Evolutionary conservation across 2,113 vertebrate species (phyloP).

Genomic region (Lepisosteus osseus): DNA sequence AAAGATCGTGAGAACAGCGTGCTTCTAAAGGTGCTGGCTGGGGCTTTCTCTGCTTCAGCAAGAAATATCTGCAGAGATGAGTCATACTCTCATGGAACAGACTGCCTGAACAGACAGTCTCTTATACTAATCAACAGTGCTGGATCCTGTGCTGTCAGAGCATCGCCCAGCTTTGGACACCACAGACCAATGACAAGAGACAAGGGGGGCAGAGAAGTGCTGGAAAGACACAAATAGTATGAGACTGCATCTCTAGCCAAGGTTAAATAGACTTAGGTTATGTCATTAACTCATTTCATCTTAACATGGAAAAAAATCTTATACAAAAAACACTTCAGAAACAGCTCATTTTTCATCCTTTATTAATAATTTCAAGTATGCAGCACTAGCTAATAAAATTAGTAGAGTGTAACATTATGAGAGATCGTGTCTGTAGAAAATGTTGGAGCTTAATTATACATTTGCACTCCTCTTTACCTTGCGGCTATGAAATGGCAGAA

Average conservation of each 20-base stretch:
- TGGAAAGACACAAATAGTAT: background rate
- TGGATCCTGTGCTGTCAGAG: background rate
- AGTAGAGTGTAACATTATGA: too few relatives aligned
- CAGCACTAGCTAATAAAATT: too few relatives aligned
- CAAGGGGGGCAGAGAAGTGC: background rate
- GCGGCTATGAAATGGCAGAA: too few relatives aligned
- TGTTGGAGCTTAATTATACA: too few relatives aligned
- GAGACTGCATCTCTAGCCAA: background rate
- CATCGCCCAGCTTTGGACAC: background rate
- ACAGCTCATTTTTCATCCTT: too few relatives aligned
- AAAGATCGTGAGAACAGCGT: background rate
- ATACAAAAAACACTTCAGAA: too few relatives aligned
- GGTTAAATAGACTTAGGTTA: background rate
- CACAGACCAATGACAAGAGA: background rate
- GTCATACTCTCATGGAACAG: conserved; percentile 13
- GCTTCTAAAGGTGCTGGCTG: background rate
- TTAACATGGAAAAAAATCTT: too few relatives aligned
- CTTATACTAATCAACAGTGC: conserved; percentile 19
- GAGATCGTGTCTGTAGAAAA: too few relatives aligned
- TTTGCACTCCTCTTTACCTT: too few relatives aligned
- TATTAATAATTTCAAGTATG: too few relatives aligned
- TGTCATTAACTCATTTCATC: background rate
- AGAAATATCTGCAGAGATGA: conserved; percentile 29
- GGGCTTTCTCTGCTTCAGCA: conserved; percentile 4
- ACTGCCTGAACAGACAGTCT: conserved; percentile 16